Evolutionary conservation across 2,888 invertebrate species (phyloP), one percentile per base, ranked within the genome.

Genomic region (Athalia circularis): DNA sequence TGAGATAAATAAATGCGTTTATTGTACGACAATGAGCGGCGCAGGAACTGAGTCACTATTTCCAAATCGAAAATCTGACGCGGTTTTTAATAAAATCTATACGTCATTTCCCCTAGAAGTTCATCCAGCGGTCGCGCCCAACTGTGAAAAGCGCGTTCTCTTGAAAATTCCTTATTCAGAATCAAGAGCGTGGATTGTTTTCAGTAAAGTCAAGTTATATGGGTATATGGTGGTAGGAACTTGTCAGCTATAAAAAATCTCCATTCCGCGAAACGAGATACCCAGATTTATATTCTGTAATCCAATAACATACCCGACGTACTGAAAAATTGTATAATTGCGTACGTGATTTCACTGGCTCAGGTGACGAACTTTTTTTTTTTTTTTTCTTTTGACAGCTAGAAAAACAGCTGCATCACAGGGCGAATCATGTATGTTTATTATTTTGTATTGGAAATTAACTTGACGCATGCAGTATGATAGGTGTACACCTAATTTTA

Each of bases 71-170:
- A 54, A 54, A 54, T 54, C 54, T 54, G 54, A 54, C 54, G 52
- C 8, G 4, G 5, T 54, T 11, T 54, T n/a, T 54, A n/a, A 9
- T 3, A 29, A 29, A 6, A 7, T 7, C 43, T 9, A 43, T 65
- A 65, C 64, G 64, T 65, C 64, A 65, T 65, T 43, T 65, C 64
- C 64, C 45, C 64, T 11, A 15, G 7, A 7, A 8, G 45, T n/a
- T 65, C 29, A 5, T 8, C 45, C 8, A 6, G 45, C 11, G 9
- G 4, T 45, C 4, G 13, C 13, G n/a, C n/a, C 13, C 13, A 15
- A 13, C 45, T 13, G 47, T 13, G 47, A 72, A 57, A 72, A 29
- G 29, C 72, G 72, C 72, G 72, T 59, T 72, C 72, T 57, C 72
- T 45, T 47, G 8, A 29, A 59, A 59, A 47, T 59, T 5, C 72